These are phyloP conservation scores for Anthoscopus minutus DNA, from an alignment of 2,113 vertebrate genomes.

Conservation along the genomic window DNA sequence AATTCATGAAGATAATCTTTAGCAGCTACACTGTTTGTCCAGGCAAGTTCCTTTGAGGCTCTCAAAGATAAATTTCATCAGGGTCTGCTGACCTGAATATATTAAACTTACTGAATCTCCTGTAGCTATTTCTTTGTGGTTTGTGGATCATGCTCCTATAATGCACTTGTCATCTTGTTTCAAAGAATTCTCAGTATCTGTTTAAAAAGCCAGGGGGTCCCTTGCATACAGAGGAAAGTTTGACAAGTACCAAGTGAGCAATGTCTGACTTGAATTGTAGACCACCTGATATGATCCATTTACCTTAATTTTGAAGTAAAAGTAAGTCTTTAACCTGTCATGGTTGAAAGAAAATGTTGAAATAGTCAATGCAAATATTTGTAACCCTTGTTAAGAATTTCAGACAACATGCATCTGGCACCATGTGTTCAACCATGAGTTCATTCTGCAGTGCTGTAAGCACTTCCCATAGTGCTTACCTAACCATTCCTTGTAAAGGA, in stretches of 20 bases:
- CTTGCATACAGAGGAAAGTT: not conserved
- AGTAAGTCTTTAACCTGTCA: not conserved
- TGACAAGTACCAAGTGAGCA: not conserved
- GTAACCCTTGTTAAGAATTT: not conserved
- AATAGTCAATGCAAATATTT: not conserved
- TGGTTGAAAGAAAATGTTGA: not conserved
- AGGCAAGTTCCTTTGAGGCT: not conserved
- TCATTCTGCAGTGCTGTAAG: not conserved
- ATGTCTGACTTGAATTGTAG: not conserved
- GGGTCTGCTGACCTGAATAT: not conserved
- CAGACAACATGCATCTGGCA: not conserved
- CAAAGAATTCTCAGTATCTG: not conserved
- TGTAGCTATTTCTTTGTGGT: not conserved
- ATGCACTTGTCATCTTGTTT: not conserved
- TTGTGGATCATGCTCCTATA: not conserved
- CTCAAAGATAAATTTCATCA: constrained; percentile 6
- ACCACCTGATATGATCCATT: not conserved
- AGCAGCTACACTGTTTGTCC: not conserved
- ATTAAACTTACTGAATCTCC: not conserved
- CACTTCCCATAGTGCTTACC: not conserved
- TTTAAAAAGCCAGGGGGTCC: not conserved
- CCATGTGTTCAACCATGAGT: not conserved
- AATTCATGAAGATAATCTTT: not conserved
- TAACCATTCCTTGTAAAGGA: not conserved
- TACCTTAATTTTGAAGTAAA: not conserved